Conservation (phyloP, 2,797 vertebrate species). For the Prunella strophiata region DNA sequence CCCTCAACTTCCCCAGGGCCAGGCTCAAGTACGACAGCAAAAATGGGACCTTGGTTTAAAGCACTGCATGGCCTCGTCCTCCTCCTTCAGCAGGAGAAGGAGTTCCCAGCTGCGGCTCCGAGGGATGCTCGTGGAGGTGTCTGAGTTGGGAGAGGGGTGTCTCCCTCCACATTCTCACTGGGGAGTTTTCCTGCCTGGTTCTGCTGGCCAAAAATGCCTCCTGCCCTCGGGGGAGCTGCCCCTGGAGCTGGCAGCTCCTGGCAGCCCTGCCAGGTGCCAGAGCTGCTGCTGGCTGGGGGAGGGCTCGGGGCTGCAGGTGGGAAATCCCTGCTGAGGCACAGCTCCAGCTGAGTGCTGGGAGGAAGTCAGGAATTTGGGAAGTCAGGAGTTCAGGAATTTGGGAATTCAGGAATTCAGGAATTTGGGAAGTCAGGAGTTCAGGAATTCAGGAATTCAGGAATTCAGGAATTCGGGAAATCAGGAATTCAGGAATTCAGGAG, state of each 20-base stretch:
- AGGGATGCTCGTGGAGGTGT: neutral
- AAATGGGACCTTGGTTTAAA: conserved; percentile 78
- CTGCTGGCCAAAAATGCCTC: neutral
- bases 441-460: too few relatives aligned
- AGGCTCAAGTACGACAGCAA: conserved; percentile 72
- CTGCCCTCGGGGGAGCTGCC: neutral
- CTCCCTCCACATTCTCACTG: neutral
- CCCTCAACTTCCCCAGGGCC: conserved; percentile 72
- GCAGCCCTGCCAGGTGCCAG: neutral
- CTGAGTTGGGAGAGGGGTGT: neutral
- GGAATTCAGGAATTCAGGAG: too few relatives aligned
- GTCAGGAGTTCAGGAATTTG: too few relatives aligned
- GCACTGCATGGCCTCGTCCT: neutral
- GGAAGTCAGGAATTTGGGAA: too few relatives aligned
- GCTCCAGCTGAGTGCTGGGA: neutral
- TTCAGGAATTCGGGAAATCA: too few relatives aligned
- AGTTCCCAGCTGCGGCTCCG: neutral
- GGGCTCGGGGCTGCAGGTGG: neutral
- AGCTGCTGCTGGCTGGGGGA: neutral
- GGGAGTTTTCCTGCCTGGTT: neutral
- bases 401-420: too few relatives aligned
- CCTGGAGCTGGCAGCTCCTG: neutral
- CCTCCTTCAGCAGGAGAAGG: neutral
- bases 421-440: too few relatives aligned
- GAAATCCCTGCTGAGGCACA: neutral